Evolutionary conservation across 2,888 invertebrate species (phyloP).

Genomic region (Sminthurides aquaticus): DNA sequence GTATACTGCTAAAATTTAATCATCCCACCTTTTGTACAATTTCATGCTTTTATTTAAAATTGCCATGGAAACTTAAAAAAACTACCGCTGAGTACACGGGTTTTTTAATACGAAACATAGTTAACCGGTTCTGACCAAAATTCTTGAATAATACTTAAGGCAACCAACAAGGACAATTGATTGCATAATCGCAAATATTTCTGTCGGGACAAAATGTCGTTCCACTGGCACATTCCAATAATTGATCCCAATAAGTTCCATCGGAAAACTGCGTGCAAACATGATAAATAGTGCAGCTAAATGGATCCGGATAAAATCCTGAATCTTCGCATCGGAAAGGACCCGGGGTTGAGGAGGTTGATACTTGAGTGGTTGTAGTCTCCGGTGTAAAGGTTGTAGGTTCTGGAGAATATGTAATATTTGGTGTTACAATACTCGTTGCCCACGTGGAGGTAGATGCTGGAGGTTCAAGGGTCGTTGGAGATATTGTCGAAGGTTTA

Average conservation of each 20-base stretch:
- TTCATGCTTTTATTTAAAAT: no score
- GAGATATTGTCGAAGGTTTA: not conserved
- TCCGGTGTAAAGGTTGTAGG: not conserved
- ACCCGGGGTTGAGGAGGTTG: not conserved
- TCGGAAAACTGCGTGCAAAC: not conserved
- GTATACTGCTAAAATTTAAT: no score
- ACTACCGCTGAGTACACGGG: no score
- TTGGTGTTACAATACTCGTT: no score
- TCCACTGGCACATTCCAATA: not conserved
- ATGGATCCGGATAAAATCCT: not conserved
- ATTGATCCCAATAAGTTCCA: not conserved
- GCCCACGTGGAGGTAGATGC: no score
- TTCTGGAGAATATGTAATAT: no score
- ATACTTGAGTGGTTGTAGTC: not conserved
- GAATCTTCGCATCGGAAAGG: not conserved
- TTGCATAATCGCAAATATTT: not conserved
- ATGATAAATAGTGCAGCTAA: not conserved
- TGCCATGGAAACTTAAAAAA: no score
- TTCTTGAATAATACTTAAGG: no score
- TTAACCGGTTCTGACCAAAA: no score
- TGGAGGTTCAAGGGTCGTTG: no score
- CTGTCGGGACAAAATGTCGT: not conserved
- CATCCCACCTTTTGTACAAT: no score
- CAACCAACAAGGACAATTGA: not conserved
- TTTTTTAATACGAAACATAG: no score